A percentile compares a stretch with the other conserved stretches of the same genome.
These are phyloP conservation scores for Xiphophorus birchmanni DNA, from an alignment of 2,797 vertebrate species.

Conservation along the genomic window DNA sequence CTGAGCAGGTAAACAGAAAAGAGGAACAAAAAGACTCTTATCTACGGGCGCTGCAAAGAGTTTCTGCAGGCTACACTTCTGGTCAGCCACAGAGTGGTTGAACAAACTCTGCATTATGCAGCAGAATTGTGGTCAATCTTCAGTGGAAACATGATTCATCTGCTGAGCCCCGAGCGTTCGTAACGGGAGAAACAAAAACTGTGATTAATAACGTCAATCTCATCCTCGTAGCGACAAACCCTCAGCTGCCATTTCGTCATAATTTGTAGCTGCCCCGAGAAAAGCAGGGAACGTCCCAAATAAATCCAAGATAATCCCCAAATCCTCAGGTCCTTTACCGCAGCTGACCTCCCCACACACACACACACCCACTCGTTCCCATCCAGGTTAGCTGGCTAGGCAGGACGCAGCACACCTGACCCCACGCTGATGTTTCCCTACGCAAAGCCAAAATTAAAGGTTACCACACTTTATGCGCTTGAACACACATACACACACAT, in stretches of 20 bases:
- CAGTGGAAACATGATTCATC: slow-evolving; percentile 49
- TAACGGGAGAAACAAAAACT: slow-evolving; percentile 9
- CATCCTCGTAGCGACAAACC: slow-evolving; percentile 1
- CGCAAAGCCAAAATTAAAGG: slow-evolving; percentile 52
- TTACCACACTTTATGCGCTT: slow-evolving; percentile 43
- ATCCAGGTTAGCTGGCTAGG: slow-evolving; percentile 33
- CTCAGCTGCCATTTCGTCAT: slow-evolving; percentile 47
- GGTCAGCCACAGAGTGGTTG: slow-evolving; percentile 50
- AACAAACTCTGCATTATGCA: slow-evolving; percentile 42
- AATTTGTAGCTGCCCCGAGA: slow-evolving; percentile 30
- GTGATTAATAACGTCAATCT: slow-evolving; percentile 15
- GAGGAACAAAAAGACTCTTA: slow-evolving; percentile 60
- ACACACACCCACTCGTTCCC: slow-evolving; percentile 26
- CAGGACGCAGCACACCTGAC: slow-evolving; percentile 67
- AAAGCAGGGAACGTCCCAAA: slow-evolving; percentile 34
- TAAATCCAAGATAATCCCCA: slow-evolving; percentile 56
- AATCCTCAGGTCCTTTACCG: slow-evolving; percentile 54
- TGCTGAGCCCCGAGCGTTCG: slow-evolving; percentile 37
- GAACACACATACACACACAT: slow-evolving; percentile 16
- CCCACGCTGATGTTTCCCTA: slow-evolving; percentile 41
- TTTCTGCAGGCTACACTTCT: slow-evolving; percentile 67
- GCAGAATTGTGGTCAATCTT: slow-evolving; percentile 29
- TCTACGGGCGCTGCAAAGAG: slow-evolving; percentile 47
- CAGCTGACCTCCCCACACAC: slow-evolving; percentile 57
- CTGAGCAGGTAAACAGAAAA: slow-evolving; percentile 61